Evolutionary conservation across 2,113 vertebrate species (phyloP), one percentile per base, ranked within the genome.

Genomic region (Pithys albifrons): DNA sequence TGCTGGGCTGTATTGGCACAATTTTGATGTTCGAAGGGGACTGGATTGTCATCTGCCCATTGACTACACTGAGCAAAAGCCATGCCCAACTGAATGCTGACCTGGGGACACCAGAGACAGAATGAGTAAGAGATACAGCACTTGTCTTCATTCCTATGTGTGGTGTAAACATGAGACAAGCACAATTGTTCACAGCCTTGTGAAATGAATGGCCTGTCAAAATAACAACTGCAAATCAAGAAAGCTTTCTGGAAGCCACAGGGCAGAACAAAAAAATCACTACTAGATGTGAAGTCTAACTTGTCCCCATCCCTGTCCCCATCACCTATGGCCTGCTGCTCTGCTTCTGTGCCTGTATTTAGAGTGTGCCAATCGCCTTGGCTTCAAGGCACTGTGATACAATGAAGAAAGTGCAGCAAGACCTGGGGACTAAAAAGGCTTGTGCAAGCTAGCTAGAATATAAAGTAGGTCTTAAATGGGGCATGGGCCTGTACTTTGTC

Each of bases 381-480:
- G 88, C 35, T 88, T 86, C 16, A 4, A 58, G 58, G 25, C 0
- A 0, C 61, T 78, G n/a, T 0, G 0, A 61, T 35, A 96, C 85
- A 95, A 89, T 49, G 73, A 78, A 93, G 19, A 18, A 76, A 91
- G 72, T 45, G 49, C 92, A 86, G 90, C 79, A 86, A 80, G 67
- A 51, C 86, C 80, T 0, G 0, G 29, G 48, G 17, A 88, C 71
- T 79, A 66, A 91, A 93, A 89, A 51, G 31, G 11, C 37, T 62
- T 81, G 54, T 67, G 73, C 73, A 69, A 73, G 54, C 69, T 87
- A 92, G 82, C 20, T 81, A n/a, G 96, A 91, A 97, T 96, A 48
- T 49, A 93, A 96, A 97, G 86, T 85, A 95, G 93, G 76, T 69
- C 70, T 69, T 95, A 96, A 96, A 67, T 93, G 88, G 91, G 95